phyloP scores from a whole-genome alignment of 2,797 vertebrate species.

The Heliangelus exortis region DNA sequence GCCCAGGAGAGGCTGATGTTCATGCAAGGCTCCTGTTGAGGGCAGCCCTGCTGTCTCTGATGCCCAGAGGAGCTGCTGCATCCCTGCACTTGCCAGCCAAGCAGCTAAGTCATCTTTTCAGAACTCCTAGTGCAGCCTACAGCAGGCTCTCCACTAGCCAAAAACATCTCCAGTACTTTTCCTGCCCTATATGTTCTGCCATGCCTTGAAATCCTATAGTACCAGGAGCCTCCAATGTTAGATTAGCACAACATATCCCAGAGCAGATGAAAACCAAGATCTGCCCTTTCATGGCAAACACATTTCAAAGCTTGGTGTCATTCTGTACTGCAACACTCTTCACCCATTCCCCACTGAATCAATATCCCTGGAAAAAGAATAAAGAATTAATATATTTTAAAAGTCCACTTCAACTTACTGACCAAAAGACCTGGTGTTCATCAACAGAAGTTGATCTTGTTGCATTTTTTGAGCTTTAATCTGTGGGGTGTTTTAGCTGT shows the following conservation, averaged over 20 bases:
- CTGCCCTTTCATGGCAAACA: not conserved
- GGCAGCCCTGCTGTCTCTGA: not conserved
- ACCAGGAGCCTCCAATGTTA: not conserved
- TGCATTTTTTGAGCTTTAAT: not conserved
- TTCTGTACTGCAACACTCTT: not conserved
- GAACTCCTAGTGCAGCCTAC: not conserved
- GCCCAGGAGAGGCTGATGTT: not conserved
- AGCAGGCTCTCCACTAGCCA: not conserved
- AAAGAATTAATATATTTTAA: not conserved
- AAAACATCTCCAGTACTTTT: not conserved
- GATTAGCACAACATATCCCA: not conserved
- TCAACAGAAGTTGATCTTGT: not conserved
- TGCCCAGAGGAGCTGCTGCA: not conserved
- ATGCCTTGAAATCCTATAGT: not conserved
- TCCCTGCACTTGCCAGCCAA: not conserved
- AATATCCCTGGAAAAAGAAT: not conserved
- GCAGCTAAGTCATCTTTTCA: not conserved
- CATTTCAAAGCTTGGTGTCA: not conserved
- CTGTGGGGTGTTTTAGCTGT: not conserved
- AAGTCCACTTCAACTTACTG: not conserved
- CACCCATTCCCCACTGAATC: not conserved
- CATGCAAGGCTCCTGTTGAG: not conserved
- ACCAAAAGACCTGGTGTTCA: not conserved
- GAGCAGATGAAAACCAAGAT: not conserved
- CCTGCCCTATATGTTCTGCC: not conserved